Percentiles rank a stretch among this genome's conserved stretches.
phyloP scores from a whole-genome alignment of 2,113 vertebrate species.

The Megaleporinus macrocephalus region DNA sequence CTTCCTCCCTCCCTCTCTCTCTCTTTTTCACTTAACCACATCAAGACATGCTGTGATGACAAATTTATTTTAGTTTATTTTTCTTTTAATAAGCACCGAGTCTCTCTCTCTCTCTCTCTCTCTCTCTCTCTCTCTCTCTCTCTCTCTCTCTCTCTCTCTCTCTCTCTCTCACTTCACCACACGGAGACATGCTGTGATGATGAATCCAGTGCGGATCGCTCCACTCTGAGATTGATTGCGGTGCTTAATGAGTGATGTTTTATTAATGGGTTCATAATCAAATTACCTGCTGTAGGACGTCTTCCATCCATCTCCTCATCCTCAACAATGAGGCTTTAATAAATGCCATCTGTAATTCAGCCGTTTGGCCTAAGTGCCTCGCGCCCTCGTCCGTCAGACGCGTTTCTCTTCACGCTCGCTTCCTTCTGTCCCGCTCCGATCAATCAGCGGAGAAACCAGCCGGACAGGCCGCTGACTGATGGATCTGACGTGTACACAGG shows the following conservation, averaged over 20 bases:
- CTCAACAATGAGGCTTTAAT: conserved; percentile 59
- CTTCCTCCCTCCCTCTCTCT: not conserved
- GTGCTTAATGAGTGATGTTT: conserved; percentile 75
- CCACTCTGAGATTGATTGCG: conserved; percentile 69
- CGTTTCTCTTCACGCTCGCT: not conserved
- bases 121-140: too few species aligned
- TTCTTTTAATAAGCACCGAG: too few species aligned
- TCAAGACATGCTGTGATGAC: too few species aligned
- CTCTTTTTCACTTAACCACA: too few species aligned
- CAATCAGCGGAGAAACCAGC: conserved; percentile 14
- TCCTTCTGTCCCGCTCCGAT: conserved; percentile 2
- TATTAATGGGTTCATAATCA: conserved; percentile 76
- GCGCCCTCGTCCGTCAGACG: not conserved
- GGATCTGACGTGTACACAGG: not conserved
- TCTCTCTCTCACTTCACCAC: not conserved
- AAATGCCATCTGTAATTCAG: conserved; percentile 56
- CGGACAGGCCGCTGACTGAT: not conserved
- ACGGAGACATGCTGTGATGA: conserved; percentile 18
- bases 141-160: too few species aligned
- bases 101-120: not conserved
- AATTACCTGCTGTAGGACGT: conserved; percentile 73
- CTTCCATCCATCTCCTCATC: conserved; percentile 67
- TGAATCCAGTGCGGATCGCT: conserved; percentile 58
- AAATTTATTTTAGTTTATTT: too few species aligned
- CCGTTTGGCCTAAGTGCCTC: conserved; percentile 41